Base-by-base conservation (phyloP, 2,888 invertebrate species). In the Acleris holmiana region DNA sequence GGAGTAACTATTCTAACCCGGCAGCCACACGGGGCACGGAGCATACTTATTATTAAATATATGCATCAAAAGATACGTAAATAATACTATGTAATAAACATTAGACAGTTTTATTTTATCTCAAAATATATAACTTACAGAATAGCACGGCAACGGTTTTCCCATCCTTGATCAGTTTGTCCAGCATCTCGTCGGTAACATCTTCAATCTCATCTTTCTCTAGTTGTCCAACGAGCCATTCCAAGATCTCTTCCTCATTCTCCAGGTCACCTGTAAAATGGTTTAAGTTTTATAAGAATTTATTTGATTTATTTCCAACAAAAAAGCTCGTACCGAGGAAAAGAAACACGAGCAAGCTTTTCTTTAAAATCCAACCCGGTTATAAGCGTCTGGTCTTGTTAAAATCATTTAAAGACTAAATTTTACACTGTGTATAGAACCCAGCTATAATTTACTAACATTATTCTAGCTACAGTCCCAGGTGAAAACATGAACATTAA, bases 131-230 rank as follows among this genome's bases (percentile, higher is more conserved):
- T 8, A 4, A 90, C 95, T 95, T 94, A 98, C 98, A 98, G 88
- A 98, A 98, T 66, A 98, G 93, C 66, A 98, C 98, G 68, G 98
- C 97, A 75, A 98, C 94, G 71, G 96, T 97, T 86, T 97, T 97
- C 72, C 97, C 97, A 79, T 97, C 97, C 78, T 97, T 96, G 71
- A 98, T 95, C 70, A 98, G 93, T 82, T 96, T 96, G 83, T 98
- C 97, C 74, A 98, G 93, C 97, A 98, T 98, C 90, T 98, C 98
- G 86, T 98, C 98, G 55, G 98, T 98, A 50, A 98, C 97, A 88
- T 98, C 98, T 93, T 98, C 98, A 75, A 98, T 98, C 93, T 98
- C 98, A 85, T 98, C 98, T 76, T 96, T 97, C 83, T 98, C 97
- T 72, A 97, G 93, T 86, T 98, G 98, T 69, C 95, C 95, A 67